These are phyloP conservation scores for Lasioglossum malachurum DNA, from an alignment of 2,888 invertebrate species.

Conservation along the genomic window DNA sequence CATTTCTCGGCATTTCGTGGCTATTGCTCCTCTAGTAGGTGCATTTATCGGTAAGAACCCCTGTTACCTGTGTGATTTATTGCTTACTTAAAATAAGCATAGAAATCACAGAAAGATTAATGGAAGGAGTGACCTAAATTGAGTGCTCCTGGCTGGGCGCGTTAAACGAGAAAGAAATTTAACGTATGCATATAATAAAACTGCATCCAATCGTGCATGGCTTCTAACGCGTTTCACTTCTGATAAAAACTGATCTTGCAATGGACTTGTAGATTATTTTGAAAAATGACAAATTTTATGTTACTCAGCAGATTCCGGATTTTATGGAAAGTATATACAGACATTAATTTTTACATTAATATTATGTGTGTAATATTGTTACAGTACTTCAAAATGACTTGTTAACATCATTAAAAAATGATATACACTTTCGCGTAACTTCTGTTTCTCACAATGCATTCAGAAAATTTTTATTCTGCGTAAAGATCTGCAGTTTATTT, in stretches of 20 bases:
- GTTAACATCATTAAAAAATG: too few relatives aligned
- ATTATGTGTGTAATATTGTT: neutral
- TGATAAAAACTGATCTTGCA: neutral
- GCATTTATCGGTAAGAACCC: conserved; percentile 15
- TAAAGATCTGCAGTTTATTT: too few relatives aligned
- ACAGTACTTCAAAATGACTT: neutral
- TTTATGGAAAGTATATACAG: neutral
- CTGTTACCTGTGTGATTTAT: conserved; percentile 17
- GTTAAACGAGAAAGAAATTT: neutral
- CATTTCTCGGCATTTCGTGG: conserved; percentile 11
- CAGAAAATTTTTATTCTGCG: too few relatives aligned
- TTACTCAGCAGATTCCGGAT: neutral
- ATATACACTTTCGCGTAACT: too few relatives aligned
- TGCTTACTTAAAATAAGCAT: neutral
- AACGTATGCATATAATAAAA: conserved; percentile 3
- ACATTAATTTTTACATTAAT: neutral
- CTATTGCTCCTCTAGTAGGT: conserved; percentile 6
- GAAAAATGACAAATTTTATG: neutral
- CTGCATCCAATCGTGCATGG: neutral
- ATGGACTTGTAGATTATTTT: neutral
- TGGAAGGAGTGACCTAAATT: conserved; percentile 15
- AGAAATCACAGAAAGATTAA: conserved; percentile 26
- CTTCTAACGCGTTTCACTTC: neutral
- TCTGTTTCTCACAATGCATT: too few relatives aligned
- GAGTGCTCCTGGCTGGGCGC: neutral